Evolutionary conservation across 2,888 invertebrate genomes (phyloP), one percentile per base, ranked within the genome.

Genomic region (Hemistola chrysoprasaria): DNA sequence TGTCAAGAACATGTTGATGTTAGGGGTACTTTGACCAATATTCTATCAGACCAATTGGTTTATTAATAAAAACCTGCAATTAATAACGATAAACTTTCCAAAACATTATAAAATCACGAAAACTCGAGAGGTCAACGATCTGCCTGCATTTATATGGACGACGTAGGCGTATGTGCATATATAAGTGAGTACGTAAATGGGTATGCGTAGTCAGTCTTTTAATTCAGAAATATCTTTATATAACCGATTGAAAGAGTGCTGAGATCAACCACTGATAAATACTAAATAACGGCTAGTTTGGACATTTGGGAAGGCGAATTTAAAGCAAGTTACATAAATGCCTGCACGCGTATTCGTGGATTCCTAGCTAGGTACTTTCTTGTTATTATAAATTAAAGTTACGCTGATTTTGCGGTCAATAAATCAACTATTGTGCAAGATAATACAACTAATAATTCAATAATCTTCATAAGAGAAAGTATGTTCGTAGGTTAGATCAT

Each of bases 81-180:
- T 16, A 2, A 3, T 16, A 16, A 16, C 27, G 1, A 11, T 2
- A 16, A 32, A 23, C 38, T 30, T 38, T 26, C 25, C 22, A 22
- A 32, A 41, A 20, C 46, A 31, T 24, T 47, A 43, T 29, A 28
- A 31, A 55, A 55, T 61, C 54, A 57, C 64, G 57, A 73, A 74
- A 76, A 65, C 65, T 64, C 59, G 49, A 70, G 53, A 67, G 79
- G 70, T 80, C 72, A 43, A 44, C 64, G 78, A 78, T 76, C 80
- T 20, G 65, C 11, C 26, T 43, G 34, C 32, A 45, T 49, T 51
- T 37, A 52, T 53, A 49, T 53, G 16, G 16, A 16, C 16, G 16
- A 4, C 4, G 51, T 48, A 46, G 35, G 38, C n/a, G 29, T 53
- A 58, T 47, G 50, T 50, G 53, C 48, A 56, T 44, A 45, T 42